Conservation (phyloP, 2,888 invertebrate species). For the Panzeria rudis region DNA sequence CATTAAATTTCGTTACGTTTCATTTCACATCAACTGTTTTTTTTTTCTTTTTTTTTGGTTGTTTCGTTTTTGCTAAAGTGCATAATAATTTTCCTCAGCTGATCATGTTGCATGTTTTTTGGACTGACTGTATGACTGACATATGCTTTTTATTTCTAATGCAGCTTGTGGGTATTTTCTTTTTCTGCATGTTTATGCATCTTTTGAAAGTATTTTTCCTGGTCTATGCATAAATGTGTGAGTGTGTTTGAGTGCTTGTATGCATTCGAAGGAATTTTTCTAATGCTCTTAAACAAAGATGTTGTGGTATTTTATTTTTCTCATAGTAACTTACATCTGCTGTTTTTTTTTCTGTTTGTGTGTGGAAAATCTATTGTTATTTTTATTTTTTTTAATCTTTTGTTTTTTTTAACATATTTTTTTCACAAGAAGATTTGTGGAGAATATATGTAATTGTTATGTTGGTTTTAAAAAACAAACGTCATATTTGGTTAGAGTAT, state of each 20-base stretch:
- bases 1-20: slow-evolving; percentile 48
- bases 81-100: slow-evolving; percentile 56
- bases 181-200: slow-evolving; percentile 29
- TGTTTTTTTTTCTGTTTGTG: slow-evolving; percentile 45
- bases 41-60: not conserved
- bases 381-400: slow-evolving; percentile 34
- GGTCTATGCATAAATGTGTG: not conserved
- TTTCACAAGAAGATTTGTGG: slow-evolving; percentile 20
- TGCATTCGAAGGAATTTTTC: slow-evolving; percentile 28
- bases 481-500: slow-evolving; percentile 35
- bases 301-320: slow-evolving; percentile 50
- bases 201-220: slow-evolving; percentile 11
- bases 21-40: slow-evolving; percentile 28
- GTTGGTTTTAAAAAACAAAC: slow-evolving; percentile 12
- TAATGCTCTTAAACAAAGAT: slow-evolving; percentile 40
- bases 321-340: slow-evolving; percentile 42
- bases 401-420: slow-evolving; percentile 47
- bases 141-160: slow-evolving; percentile 37
- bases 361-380: slow-evolving; percentile 43
- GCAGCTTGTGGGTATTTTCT: slow-evolving; percentile 13
- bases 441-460: slow-evolving; percentile 25
- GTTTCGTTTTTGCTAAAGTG: slow-evolving; percentile 27
- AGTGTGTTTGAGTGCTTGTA: not conserved
- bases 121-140: slow-evolving; percentile 30
- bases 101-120: slow-evolving; percentile 62